Evolutionary conservation across 2,888 invertebrate species (phyloP).

Genomic region (Drosophila subquinaria): DNA sequence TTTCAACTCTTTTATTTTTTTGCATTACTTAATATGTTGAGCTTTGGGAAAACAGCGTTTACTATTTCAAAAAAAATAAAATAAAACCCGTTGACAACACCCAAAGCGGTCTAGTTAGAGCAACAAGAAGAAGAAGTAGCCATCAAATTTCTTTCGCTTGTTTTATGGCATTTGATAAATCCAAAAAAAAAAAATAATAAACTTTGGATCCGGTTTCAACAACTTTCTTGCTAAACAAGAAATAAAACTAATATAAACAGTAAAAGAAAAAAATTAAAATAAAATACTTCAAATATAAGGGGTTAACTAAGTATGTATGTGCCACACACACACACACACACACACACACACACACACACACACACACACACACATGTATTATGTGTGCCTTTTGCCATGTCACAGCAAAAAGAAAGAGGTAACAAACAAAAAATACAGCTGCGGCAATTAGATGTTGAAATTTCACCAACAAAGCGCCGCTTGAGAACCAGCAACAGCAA

Average conservation of each 20-base stretch:
- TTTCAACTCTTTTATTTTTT: not conserved
- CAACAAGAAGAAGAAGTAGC: not conserved
- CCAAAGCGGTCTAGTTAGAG: not conserved
- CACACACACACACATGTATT: too few relatives aligned
- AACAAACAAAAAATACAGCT: slow-evolving; percentile 14
- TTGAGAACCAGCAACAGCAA: slow-evolving; percentile 26
- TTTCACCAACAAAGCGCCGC: slow-evolving; percentile 47
- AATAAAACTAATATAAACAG: slow-evolving; percentile 10
- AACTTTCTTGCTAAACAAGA: slow-evolving; percentile 46
- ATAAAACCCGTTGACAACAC: slow-evolving; percentile 40
- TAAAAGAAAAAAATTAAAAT: slow-evolving; percentile 25
- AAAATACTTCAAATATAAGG: slow-evolving; percentile 38
- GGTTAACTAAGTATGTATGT: slow-evolving; percentile 24
- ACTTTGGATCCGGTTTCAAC: slow-evolving; percentile 44
- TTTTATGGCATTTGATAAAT: slow-evolving; percentile 49
- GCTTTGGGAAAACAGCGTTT: slow-evolving; percentile 32
- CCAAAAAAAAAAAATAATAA: slow-evolving; percentile 1
- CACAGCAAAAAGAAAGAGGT: slow-evolving; percentile 10
- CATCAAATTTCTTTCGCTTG: slow-evolving; percentile 40
- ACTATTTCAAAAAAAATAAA: too few relatives aligned
- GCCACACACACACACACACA: too few relatives aligned
- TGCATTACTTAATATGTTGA: slow-evolving; percentile 21
- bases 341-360: too few relatives aligned
- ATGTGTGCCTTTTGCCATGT: not conserved
- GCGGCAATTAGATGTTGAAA: slow-evolving; percentile 56